Conservation (phyloP, 2,113 vertebrate genomes). For the Dipodomys stephensi region DNA sequence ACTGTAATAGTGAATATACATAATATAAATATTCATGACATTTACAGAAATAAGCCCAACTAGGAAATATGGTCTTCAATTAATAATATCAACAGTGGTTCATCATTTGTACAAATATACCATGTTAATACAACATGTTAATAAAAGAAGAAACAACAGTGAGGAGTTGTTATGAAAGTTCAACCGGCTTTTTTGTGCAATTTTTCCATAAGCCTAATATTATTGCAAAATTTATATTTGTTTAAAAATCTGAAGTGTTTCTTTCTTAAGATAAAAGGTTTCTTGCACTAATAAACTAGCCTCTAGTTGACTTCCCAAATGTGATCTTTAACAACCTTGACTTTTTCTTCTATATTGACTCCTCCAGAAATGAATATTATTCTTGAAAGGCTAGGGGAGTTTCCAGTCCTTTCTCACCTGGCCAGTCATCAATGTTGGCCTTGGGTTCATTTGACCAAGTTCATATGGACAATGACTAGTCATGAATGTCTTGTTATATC, state of each 20-base stretch:
- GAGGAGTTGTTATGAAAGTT: background rate
- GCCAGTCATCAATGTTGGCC: background rate
- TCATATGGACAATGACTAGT: constrained; percentile 8
- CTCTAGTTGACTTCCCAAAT: background rate
- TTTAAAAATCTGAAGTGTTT: background rate
- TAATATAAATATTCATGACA: background rate
- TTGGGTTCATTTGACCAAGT: background rate
- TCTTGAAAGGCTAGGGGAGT: background rate
- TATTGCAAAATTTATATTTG: background rate
- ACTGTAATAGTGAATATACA: background rate
- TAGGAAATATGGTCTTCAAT: background rate
- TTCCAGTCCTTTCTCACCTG: background rate
- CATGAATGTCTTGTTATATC: background rate
- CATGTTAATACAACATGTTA: background rate
- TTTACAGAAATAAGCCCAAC: background rate
- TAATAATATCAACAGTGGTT: background rate
- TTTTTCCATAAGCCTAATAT: background rate
- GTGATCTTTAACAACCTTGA: constrained; percentile 10
- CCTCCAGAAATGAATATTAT: background rate
- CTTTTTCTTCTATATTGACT: background rate
- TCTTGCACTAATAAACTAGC: background rate
- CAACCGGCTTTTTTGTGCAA: background rate
- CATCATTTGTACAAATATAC: background rate
- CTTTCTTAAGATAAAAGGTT: background rate
- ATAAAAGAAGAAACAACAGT: background rate